A percentile compares a stretch with the other conserved stretches of the same genome.
Conservation (phyloP, 2,888 invertebrate species). For the Lomographa bimaculata region DNA sequence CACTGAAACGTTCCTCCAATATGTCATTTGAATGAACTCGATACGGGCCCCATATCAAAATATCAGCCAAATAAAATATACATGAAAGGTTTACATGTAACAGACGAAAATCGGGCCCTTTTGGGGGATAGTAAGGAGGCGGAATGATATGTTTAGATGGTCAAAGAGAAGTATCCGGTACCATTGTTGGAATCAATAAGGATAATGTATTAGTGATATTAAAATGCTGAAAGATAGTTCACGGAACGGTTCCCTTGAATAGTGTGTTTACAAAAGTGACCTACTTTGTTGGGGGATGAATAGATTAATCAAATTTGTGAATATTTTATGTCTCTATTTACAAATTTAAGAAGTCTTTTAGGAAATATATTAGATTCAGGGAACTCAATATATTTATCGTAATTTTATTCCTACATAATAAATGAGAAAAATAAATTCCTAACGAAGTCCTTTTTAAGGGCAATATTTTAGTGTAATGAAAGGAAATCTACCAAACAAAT, state of each 20-base stretch:
- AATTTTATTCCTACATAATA: too few relatives aligned
- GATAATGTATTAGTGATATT: slow-evolving; percentile 77
- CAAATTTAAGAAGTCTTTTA: too few relatives aligned
- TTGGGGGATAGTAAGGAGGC: slow-evolving; percentile 56
- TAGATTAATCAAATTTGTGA: slow-evolving; percentile 8
- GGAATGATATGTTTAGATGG: slow-evolving; percentile 67
- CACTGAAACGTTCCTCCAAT: slow-evolving; percentile 72
- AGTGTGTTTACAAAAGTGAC: slow-evolving; percentile 4
- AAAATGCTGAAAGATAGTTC: slow-evolving; percentile 57
- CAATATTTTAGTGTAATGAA: too few relatives aligned
- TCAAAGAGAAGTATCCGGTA: slow-evolving; percentile 58
- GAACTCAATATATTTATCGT: too few relatives aligned
- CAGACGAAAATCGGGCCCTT: slow-evolving; percentile 60
- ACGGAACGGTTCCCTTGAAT: slow-evolving; percentile 39
- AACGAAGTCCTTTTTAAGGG: too few relatives aligned
- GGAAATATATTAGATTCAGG: background rate
- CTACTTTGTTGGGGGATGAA: slow-evolving; percentile 7
- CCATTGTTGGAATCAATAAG: slow-evolving; percentile 69
- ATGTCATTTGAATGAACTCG: slow-evolving; percentile 76
- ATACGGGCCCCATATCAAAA: slow-evolving; percentile 71
- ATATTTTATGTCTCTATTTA: slow-evolving; percentile 4
- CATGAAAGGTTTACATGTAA: slow-evolving; percentile 77
- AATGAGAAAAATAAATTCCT: too few relatives aligned
- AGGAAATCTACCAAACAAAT: too few relatives aligned
- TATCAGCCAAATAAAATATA: slow-evolving; percentile 73